Conservation (phyloP, 2,797 vertebrate species). For the Moxostoma hubbsi region DNA sequence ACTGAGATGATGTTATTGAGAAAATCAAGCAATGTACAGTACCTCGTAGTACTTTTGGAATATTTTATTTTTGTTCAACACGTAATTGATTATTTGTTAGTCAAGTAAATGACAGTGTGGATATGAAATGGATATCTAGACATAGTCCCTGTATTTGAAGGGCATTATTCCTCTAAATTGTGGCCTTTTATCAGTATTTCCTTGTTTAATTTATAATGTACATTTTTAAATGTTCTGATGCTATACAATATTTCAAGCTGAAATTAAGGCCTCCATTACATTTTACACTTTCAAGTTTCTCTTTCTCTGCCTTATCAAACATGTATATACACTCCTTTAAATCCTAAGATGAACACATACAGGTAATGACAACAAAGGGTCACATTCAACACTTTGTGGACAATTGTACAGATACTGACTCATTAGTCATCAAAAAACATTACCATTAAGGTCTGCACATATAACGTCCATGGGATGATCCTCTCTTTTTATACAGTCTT, state of each 20-base stretch:
- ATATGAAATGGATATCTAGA: slow-evolving; percentile 38
- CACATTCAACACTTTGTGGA: slow-evolving; percentile 14
- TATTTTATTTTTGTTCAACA: slow-evolving; percentile 51
- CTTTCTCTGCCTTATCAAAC: background rate
- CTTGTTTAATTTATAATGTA: slow-evolving; percentile 34
- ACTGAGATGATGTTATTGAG: background rate
- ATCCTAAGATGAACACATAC: slow-evolving; percentile 29
- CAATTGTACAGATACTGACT: slow-evolving; percentile 19
- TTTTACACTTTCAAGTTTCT: slow-evolving; percentile 18
- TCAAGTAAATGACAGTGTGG: slow-evolving; percentile 38
- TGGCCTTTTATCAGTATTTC: background rate
- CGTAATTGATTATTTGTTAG: slow-evolving; percentile 16
- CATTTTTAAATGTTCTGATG: slow-evolving; percentile 33
- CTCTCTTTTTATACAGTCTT: background rate
- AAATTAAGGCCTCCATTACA: background rate
- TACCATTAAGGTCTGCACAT: slow-evolving; percentile 16
- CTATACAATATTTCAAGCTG: slow-evolving; percentile 26
- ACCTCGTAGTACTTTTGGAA: slow-evolving; percentile 2
- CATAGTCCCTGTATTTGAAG: slow-evolving; percentile 11
- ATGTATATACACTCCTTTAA: slow-evolving; percentile 8
- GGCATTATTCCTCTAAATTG: background rate
- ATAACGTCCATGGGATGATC: slow-evolving; percentile 2
- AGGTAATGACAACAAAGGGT: slow-evolving; percentile 21
- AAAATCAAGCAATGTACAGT: background rate
- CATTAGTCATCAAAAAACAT: slow-evolving; percentile 9